Evolutionary conservation across 2,113 vertebrate genomes (phyloP), one percentile per base, ranked within the genome.

Genomic region (Cariama cristata): DNA sequence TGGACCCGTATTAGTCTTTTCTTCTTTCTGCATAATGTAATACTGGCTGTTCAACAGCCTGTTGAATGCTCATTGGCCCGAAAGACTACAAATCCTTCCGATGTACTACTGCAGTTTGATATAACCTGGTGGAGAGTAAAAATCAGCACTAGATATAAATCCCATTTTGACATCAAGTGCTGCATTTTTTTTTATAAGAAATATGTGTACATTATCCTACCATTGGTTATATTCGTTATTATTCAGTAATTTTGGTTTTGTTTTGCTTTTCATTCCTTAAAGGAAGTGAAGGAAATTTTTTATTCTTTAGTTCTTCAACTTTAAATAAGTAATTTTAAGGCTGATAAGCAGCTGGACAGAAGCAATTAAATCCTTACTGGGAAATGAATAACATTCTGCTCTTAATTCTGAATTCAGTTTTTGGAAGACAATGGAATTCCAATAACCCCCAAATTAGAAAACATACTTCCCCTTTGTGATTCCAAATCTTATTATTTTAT

Each of bases 121-220:
- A 90, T 11, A 55, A 87, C 76, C 60, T 89, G 58, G 45, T 60
- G 15, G 71, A 86, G 62, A 82, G 38, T 33, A 83, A 86, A 96
- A 96, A 90, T 79, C 56, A 90, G 74, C 62, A 76, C 19, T 8
- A 76, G 66, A 66, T 67, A 88, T 71, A 95, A 90, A 92, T 92
- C 42, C 59, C 30, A 69, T 88, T 88, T 90, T 83, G 45, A 53
- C 45, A 79, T 79, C 66, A 92, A 93, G 71, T 52, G 44, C 53
- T 75, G 33, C 45, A 82, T 90, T 88, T 68, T 93, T 56, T 44
- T 82, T 86, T 58, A 86, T 58, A 93, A 89, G 59, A 94, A 94
- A 66, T 86, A 79, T 1, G 16, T 14, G 12, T 50, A 35, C 0
- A 0, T 60, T 74, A 71, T 35, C 32, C 73, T 82, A 60, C 30